A percentile compares a stretch with the other conserved stretches of the same genome.
phyloP scores from a whole-genome alignment of 2,113 vertebrate species.

The Ceyx margarethae region DNA sequence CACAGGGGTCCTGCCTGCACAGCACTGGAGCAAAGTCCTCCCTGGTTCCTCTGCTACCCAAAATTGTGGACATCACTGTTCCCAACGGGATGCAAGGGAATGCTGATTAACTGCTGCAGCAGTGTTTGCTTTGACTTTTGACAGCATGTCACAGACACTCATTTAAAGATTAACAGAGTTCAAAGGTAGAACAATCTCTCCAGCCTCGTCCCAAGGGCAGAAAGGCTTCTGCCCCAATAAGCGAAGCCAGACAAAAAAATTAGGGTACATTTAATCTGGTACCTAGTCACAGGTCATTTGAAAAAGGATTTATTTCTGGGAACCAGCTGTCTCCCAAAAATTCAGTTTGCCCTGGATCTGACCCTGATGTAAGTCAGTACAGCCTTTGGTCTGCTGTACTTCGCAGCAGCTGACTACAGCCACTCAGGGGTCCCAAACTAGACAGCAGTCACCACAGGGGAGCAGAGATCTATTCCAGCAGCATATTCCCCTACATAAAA shows the following conservation, averaged over 20 bases:
- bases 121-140: slow-evolving; percentile 14
- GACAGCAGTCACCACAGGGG: background rate
- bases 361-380: background rate
- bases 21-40: background rate
- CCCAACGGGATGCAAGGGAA: background rate
- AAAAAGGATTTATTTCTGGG: slow-evolving; percentile 33
- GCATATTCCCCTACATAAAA: background rate
- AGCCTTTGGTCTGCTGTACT: slow-evolving; percentile 1
- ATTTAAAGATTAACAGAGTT: slow-evolving; percentile 1
- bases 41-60: background rate
- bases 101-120: background rate
- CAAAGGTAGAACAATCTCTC: background rate
- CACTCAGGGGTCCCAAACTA: background rate
- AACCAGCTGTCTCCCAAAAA: slow-evolving; percentile 34
- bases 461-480: background rate
- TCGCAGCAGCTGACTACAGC: slow-evolving; percentile 33
- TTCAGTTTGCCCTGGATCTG: slow-evolving; percentile 3
- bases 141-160: background rate
- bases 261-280: background rate
- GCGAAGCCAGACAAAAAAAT: background rate
- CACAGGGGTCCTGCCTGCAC: background rate
- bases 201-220: background rate
- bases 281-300: background rate
- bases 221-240: background rate
- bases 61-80: background rate